Conservation (phyloP, 2,888 invertebrate genomes). For the Lithophane leautieri region DNA sequence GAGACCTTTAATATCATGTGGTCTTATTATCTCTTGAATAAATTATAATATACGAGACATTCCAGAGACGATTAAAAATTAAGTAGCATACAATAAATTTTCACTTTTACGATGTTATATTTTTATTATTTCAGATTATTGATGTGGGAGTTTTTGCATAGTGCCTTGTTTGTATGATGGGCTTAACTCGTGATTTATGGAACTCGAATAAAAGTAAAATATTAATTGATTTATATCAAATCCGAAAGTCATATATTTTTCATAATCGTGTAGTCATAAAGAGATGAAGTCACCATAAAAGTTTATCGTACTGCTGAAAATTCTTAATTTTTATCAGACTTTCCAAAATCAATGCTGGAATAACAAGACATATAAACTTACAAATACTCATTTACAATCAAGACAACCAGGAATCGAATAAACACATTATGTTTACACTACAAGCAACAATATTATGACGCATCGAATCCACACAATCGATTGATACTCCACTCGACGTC, state of each 20-base stretch:
- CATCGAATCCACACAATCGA: constrained; percentile 73
- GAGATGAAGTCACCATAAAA: neutral
- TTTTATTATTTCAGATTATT: constrained; percentile 46
- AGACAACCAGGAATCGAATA: constrained; percentile 57
- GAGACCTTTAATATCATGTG: constrained; percentile 67
- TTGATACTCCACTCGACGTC: constrained; percentile 82
- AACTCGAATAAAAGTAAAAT: neutral
- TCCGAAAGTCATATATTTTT: neutral
- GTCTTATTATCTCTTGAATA: constrained; percentile 70
- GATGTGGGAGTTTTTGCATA: constrained; percentile 53
- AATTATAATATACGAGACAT: constrained; percentile 66
- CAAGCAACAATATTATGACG: constrained; percentile 75
- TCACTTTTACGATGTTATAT: constrained; percentile 61
- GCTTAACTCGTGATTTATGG: constrained; percentile 39
- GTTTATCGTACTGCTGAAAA: neutral
- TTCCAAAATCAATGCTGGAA: constrained; percentile 18
- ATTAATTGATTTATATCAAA: constrained; percentile 29
- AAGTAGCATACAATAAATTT: constrained; percentile 73
- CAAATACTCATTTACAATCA: constrained; percentile 62
- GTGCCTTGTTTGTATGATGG: constrained; percentile 38
- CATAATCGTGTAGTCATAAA: neutral
- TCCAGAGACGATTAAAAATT: constrained; percentile 69
- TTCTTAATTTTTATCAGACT: neutral
- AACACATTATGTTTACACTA: constrained; percentile 63
- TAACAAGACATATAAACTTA: constrained; percentile 46